Conservation (phyloP, 2,888 invertebrate species). For the Pinctada fucata region DNA sequence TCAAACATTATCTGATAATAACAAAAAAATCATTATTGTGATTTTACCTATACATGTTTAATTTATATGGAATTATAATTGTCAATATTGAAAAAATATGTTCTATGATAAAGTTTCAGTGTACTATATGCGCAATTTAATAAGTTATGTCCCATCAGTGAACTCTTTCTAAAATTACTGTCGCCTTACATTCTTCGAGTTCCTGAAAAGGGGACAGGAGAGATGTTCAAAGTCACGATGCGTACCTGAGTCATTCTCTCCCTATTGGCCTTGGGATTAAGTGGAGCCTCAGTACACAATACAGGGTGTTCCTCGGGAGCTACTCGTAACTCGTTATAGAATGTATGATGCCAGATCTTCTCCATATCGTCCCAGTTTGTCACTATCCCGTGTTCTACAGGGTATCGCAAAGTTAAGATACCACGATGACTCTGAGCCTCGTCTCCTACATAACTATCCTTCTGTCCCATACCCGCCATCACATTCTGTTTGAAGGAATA, state of each 20-base stretch:
- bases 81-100: too few species aligned
- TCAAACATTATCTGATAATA: constrained; percentile 48
- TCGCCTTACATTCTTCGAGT: too few species aligned
- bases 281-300: constrained; percentile 81
- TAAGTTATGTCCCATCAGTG: too few species aligned
- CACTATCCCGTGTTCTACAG: constrained; percentile 73
- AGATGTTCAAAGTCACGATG: too few species aligned
- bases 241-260: constrained; percentile 84
- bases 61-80: too few species aligned
- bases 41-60: background rate
- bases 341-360: constrained; percentile 74
- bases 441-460: constrained; percentile 50
- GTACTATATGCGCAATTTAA: too few species aligned
- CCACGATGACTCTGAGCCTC: too few species aligned
- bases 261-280: too few species aligned
- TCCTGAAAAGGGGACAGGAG: too few species aligned
- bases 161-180: too few species aligned
- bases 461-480: constrained; percentile 97
- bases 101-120: too few species aligned
- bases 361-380: constrained; percentile 75
- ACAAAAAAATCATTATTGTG: background rate
- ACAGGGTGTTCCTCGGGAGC: constrained; percentile 89
- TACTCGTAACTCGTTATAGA: constrained; percentile 72
- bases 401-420: constrained; percentile 69
- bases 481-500: constrained; percentile 69